These are phyloP conservation scores for Serinus canaria DNA, from an alignment of 2,113 vertebrate genomes.

Conservation along the genomic window DNA sequence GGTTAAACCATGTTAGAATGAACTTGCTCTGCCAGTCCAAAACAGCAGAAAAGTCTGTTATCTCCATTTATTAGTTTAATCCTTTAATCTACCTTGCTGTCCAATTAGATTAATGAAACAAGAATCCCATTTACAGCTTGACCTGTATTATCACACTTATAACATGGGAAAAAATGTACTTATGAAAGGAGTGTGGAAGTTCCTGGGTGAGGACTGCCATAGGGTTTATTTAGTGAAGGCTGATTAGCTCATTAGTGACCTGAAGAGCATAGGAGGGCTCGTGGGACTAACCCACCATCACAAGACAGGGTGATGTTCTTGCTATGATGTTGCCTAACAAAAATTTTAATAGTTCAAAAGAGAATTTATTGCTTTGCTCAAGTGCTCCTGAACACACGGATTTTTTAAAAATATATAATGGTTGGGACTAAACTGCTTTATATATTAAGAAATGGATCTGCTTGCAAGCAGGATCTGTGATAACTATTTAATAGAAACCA, in stretches of 20 bases:
- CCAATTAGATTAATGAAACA: constrained; percentile 56
- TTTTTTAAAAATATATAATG: neutral
- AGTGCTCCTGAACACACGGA: neutral
- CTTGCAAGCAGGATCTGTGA: constrained; percentile 18
- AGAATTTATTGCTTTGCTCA: neutral
- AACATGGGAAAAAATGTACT: constrained; percentile 31
- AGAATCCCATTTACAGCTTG: constrained; percentile 35
- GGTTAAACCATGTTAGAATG: constrained; percentile 19
- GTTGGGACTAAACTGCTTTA: constrained; percentile 3
- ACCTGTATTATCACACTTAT: constrained; percentile 14
- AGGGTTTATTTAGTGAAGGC: neutral
- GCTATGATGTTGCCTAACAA: neutral
- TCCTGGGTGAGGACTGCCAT: neutral
- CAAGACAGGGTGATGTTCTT: neutral
- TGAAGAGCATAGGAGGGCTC: neutral
- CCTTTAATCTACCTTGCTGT: constrained; percentile 58
- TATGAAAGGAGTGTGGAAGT: neutral
- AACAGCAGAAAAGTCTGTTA: constrained; percentile 41
- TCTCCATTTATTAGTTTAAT: constrained; percentile 52
- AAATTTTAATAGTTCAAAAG: constrained; percentile 13
- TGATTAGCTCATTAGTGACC: constrained; percentile 51
- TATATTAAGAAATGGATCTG: constrained; percentile 20
- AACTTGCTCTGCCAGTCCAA: neutral
- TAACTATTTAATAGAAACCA: constrained; percentile 48
- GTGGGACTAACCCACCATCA: neutral